Conservation (phyloP, 2,888 invertebrate species). For the Phoenoteleia sp. region DNA sequence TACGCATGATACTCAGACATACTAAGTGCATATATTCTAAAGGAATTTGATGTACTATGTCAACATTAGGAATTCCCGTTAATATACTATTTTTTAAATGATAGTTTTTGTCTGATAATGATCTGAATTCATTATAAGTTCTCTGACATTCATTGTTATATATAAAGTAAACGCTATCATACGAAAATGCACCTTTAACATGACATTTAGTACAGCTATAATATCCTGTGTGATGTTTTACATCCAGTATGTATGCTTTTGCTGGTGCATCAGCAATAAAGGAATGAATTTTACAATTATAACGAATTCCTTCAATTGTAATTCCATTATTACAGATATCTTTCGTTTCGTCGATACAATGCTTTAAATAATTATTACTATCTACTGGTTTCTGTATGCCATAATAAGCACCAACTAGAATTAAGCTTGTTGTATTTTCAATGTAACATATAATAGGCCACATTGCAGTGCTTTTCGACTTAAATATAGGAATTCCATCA, state of each 20-base stretch:
- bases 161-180: conserved; percentile 4
- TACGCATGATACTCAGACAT: too few relatives aligned
- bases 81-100: background rate
- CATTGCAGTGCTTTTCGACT: background rate
- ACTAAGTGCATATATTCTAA: too few relatives aligned
- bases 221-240: conserved; percentile 24
- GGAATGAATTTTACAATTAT: background rate
- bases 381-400: conserved; percentile 5
- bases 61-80: too few relatives aligned
- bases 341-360: background rate
- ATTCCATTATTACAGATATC: conserved; percentile 15
- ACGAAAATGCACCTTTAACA: background rate
- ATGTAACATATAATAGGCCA: conserved; percentile 38
- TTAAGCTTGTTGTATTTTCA: background rate
- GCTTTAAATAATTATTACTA: background rate
- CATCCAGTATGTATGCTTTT: conserved; percentile 42
- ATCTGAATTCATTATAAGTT: background rate
- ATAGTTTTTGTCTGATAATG: background rate
- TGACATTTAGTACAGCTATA: conserved; percentile 42
- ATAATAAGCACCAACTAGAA: conserved; percentile 45
- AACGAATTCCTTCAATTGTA: background rate
- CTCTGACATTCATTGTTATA: background rate
- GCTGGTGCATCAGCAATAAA: conserved; percentile 46
- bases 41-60: too few relatives aligned
- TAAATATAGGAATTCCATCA: background rate